Conservation (phyloP, 2,797 vertebrate species). For the Macropus fuliginosus region DNA sequence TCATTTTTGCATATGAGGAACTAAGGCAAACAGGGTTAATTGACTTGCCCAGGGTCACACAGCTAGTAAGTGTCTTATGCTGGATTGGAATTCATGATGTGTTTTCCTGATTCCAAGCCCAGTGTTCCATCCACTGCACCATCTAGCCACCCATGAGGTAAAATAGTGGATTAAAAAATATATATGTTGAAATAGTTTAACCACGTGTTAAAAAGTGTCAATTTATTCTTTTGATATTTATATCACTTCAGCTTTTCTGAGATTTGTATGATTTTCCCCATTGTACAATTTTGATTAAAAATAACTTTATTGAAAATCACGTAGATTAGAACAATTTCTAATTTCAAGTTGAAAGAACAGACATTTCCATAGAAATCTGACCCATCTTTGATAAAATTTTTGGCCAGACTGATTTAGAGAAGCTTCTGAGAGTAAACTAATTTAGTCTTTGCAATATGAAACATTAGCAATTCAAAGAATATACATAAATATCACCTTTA, state of each 20-base stretch:
- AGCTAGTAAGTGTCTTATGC: neutral
- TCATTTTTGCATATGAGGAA: neutral
- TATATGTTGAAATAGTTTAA: neutral
- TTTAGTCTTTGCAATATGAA: neutral
- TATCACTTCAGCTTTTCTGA: slow-evolving; percentile 8
- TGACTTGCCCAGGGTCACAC: neutral
- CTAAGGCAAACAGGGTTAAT: neutral
- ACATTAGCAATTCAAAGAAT: neutral
- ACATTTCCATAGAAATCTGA: slow-evolving; percentile 1
- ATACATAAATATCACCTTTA: neutral
- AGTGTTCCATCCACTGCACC: neutral
- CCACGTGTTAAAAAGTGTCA: neutral
- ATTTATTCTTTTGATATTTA: neutral
- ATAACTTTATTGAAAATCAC: slow-evolving; percentile 3
- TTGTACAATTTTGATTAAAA: slow-evolving; percentile 34
- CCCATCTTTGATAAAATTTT: slow-evolving; percentile 1
- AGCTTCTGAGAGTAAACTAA: neutral
- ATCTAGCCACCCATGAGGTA: neutral
- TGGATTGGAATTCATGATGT: neutral
- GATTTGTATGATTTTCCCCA: slow-evolving; percentile 28
- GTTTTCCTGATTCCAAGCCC: neutral
- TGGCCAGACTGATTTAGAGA: neutral
- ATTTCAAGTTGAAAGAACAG: neutral
- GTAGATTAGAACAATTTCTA: slow-evolving; percentile 25
- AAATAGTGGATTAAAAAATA: neutral